Conservation (phyloP, 2,888 invertebrate genomes). For the Tenthredo scrophulariae region DNA sequence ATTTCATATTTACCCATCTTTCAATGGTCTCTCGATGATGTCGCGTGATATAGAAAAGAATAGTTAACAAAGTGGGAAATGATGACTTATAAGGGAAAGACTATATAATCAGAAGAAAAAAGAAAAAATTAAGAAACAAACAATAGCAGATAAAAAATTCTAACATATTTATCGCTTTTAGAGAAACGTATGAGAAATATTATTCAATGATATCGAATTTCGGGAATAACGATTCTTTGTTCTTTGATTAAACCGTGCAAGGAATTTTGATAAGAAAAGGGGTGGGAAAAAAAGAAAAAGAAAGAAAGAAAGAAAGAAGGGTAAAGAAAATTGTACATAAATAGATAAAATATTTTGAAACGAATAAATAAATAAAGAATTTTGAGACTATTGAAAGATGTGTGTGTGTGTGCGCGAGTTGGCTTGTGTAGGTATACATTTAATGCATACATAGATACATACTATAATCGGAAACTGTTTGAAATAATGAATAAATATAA, state of each 20-base stretch:
- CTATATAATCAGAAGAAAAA: background rate
- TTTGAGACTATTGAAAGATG: constrained; percentile 18
- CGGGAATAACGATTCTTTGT: background rate
- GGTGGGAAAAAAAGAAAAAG: background rate
- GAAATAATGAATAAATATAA: background rate
- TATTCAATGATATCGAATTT: background rate
- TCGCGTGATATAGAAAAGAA: background rate
- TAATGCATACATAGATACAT: background rate
- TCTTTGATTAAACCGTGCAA: background rate
- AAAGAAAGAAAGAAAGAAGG: background rate
- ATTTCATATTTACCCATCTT: background rate
- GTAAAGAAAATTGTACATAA: background rate
- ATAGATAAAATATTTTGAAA: background rate
- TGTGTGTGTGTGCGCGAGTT: background rate
- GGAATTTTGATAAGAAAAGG: background rate
- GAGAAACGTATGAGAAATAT: background rate
- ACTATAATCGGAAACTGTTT: background rate
- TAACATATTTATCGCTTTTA: constrained; percentile 10
- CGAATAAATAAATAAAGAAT: background rate
- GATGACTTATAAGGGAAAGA: background rate
- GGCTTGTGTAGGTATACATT: background rate
- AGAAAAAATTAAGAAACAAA: background rate
- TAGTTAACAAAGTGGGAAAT: background rate
- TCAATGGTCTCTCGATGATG: background rate
- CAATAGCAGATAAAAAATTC: background rate